phyloP scores from a whole-genome alignment of 2,888 invertebrate species.

The Tachina fera region DNA sequence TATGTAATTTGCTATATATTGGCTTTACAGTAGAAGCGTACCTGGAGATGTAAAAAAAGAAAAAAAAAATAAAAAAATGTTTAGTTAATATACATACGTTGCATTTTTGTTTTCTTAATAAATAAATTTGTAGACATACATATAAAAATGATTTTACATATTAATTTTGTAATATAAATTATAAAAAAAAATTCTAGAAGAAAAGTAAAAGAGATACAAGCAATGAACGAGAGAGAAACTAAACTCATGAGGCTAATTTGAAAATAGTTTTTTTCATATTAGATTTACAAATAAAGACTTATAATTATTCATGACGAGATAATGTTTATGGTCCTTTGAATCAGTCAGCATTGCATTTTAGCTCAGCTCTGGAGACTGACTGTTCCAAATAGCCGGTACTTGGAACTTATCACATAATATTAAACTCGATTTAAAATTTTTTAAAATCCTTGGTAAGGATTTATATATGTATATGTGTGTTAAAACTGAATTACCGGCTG shows the following conservation, averaged over 20 bases:
- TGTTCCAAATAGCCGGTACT: background rate
- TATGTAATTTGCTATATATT: conserved; percentile 70
- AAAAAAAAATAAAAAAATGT: conserved; percentile 73
- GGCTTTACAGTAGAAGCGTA: conserved; percentile 76
- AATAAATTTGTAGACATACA: conserved; percentile 52
- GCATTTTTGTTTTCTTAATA: conserved; percentile 20
- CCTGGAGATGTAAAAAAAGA: conserved; percentile 77
- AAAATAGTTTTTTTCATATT: background rate
- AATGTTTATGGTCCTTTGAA: too few relatives aligned
- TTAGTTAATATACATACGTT: conserved; percentile 62
- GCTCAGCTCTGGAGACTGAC: too few relatives aligned
- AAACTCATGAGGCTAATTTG: too few relatives aligned
- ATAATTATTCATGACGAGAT: too few relatives aligned
- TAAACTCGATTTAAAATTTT: too few relatives aligned
- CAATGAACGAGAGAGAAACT: conserved; percentile 22
- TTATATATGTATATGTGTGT: too few relatives aligned
- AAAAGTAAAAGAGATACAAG: background rate
- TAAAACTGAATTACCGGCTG: too few relatives aligned
- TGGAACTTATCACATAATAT: too few relatives aligned
- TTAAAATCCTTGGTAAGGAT: too few relatives aligned
- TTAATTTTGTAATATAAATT: conserved; percentile 10
- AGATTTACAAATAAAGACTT: too few relatives aligned
- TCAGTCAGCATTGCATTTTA: too few relatives aligned
- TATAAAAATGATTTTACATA: conserved; percentile 50
- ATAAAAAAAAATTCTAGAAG: background rate